These are phyloP conservation scores for Melanotaenia parkinsoni DNA, from an alignment of 2,797 vertebrate genomes.

Conservation along the genomic window DNA sequence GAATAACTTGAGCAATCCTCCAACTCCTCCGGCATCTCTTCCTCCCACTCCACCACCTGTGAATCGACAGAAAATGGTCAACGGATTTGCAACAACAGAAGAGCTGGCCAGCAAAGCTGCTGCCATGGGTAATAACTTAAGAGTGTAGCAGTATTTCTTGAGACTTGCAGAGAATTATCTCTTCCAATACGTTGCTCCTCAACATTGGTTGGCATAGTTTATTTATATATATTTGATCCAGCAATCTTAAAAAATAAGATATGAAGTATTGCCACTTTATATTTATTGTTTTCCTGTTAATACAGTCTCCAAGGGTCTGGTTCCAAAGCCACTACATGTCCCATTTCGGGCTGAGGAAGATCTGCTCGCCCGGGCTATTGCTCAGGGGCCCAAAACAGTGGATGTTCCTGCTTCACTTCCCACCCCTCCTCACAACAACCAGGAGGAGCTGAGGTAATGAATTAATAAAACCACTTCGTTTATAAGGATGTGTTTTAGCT, in stretches of 20 bases:
- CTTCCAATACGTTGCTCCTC: neutral
- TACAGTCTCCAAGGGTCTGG: slow-evolving; percentile 92
- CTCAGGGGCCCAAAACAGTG: slow-evolving; percentile 96
- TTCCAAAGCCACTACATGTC: slow-evolving; percentile 91
- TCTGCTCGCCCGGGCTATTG: slow-evolving; percentile 91
- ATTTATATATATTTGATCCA: neutral
- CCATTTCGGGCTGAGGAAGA: slow-evolving; percentile 95
- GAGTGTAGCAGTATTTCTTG: slow-evolving; percentile 35
- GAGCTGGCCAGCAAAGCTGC: slow-evolving; percentile 94
- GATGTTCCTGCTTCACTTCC: slow-evolving; percentile 98
- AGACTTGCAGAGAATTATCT: neutral
- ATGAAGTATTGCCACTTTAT: neutral
- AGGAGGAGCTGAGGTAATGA: slow-evolving; percentile 93
- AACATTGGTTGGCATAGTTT: neutral
- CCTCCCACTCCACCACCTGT: slow-evolving; percentile 97
- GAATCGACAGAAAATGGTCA: slow-evolving; percentile 97
- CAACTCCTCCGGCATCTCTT: slow-evolving; percentile 96
- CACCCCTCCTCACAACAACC: slow-evolving; percentile 98
- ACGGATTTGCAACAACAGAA: slow-evolving; percentile 96
- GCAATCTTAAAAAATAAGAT: neutral
- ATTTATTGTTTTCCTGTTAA: slow-evolving; percentile 29
- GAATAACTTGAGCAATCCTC: slow-evolving; percentile 99
- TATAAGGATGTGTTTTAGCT: neutral
- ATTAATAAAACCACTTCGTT: slow-evolving; percentile 1
- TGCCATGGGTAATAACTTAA: slow-evolving; percentile 84